Conservation (phyloP, 2,797 vertebrate genomes). For the Thamnophis elegans region DNA sequence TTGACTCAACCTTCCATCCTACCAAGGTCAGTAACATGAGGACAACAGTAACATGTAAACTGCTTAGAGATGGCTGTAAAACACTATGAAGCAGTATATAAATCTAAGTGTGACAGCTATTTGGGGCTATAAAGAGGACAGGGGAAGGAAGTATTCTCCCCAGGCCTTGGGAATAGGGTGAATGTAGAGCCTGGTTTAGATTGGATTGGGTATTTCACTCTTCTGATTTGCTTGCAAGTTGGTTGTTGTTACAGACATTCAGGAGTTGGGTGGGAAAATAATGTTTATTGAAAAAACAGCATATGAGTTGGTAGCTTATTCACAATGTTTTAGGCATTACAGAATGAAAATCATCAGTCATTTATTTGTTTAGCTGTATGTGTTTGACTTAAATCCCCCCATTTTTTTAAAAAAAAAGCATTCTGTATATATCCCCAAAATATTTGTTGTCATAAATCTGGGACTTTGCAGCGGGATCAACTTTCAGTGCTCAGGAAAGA, state of each 20-base stretch:
- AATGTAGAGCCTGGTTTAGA: background rate
- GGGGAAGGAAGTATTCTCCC: background rate
- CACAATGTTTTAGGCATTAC: background rate
- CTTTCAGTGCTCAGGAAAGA: too few species aligned
- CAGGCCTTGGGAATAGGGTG: background rate
- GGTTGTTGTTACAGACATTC: background rate
- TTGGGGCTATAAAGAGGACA: too few species aligned
- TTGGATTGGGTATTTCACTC: background rate
- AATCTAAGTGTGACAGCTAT: too few species aligned
- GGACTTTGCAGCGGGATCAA: conserved; percentile 38
- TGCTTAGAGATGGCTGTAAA: too few species aligned
- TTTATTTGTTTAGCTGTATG: background rate
- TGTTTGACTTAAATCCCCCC: background rate
- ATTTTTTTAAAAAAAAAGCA: background rate
- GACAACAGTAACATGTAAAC: too few species aligned
- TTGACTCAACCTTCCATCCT: too few species aligned
- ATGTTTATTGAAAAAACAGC: background rate
- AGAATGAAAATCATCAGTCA: background rate
- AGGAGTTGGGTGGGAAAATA: background rate
- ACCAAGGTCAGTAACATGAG: too few species aligned
- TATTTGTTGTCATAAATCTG: conserved; percentile 19
- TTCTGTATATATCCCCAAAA: background rate
- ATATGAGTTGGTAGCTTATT: background rate
- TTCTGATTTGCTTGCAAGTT: background rate
- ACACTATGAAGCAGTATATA: too few species aligned